Percentiles rank a stretch among this genome's conserved stretches.
These are phyloP conservation scores for Heliconius melpomene DNA, from an alignment of 1,140 invertebrate species.

Conservation along the genomic window DNA sequence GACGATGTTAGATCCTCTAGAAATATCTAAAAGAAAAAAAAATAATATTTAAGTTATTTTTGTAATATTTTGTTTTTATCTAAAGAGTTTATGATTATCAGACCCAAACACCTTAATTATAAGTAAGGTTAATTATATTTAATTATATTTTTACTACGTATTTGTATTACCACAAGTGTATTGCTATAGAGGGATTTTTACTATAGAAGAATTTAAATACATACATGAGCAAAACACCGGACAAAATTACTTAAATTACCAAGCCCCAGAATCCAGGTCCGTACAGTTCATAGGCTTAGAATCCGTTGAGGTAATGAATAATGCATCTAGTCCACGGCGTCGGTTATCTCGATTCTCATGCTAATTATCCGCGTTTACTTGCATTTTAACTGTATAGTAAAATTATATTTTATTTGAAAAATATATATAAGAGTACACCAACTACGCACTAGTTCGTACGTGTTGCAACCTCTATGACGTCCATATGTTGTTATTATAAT, in stretches of 20 bases:
- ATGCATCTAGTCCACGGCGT: constrained; percentile 53
- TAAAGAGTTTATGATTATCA: too few relatives aligned
- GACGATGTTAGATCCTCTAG: too few relatives aligned
- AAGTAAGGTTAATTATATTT: too few relatives aligned
- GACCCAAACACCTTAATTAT: too few relatives aligned
- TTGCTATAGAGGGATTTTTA: too few relatives aligned
- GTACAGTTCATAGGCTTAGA: constrained; percentile 6
- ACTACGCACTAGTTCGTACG: background rate
- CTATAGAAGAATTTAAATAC: too few relatives aligned
- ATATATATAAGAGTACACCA: background rate
- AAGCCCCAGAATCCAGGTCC: constrained; percentile 15
- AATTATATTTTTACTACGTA: too few relatives aligned
- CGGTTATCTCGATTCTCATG: constrained; percentile 55
- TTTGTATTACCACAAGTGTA: too few relatives aligned
- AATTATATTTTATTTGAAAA: background rate
- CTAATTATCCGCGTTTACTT: constrained; percentile 47
- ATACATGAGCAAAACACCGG: too few relatives aligned
- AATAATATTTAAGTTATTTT: too few relatives aligned
- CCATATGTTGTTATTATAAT: constrained; percentile 6
- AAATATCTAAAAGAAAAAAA: too few relatives aligned
- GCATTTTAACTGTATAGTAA: constrained; percentile 36
- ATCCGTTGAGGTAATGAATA: constrained; percentile 46
- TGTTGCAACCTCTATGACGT: background rate
- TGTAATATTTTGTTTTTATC: too few relatives aligned
- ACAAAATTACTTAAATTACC: constrained; percentile 35